A percentile compares a stretch with the other conserved stretches of the same genome.
phyloP scores from a whole-genome alignment of 2,888 invertebrate genomes.

The Orthonychiurus folsomi region DNA sequence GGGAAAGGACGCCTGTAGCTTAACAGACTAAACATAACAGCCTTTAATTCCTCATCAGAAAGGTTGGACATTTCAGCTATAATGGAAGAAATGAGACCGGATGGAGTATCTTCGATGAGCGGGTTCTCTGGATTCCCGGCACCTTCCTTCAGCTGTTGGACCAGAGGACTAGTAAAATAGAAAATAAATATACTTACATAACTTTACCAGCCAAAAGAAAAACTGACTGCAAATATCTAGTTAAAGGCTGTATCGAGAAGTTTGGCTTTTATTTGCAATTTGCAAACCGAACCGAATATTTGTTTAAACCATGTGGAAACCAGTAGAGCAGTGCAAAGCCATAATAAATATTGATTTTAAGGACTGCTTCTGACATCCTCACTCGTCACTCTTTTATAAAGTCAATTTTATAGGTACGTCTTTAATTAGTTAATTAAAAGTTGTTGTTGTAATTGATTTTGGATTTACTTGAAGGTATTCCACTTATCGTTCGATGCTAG shows the following conservation, averaged over 20 bases:
- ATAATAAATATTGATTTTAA: background rate
- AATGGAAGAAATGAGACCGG: background rate
- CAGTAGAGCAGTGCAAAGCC: too few relatives aligned
- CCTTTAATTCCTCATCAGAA: constrained; percentile 3
- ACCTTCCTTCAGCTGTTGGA: background rate
- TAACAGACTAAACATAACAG: background rate
- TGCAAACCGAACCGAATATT: too few relatives aligned
- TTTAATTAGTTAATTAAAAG: background rate
- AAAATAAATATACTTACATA: too few relatives aligned
- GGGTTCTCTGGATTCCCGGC: background rate
- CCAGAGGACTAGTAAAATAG: background rate
- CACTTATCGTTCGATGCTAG: background rate
- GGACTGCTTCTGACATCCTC: too few relatives aligned
- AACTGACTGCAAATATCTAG: too few relatives aligned
- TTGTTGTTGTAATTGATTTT: background rate
- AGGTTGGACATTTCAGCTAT: background rate
- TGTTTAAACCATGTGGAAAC: too few relatives aligned
- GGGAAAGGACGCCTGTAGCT: background rate
- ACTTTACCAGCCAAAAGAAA: too few relatives aligned
- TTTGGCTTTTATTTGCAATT: too few relatives aligned
- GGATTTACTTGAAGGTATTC: background rate
- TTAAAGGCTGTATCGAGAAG: too few relatives aligned
- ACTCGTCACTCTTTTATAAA: too few relatives aligned
- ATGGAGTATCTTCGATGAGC: background rate
- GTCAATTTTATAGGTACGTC: too few relatives aligned